Evolutionary conservation across 2,888 invertebrate species (phyloP).

Genomic region (Laothoe populi): DNA sequence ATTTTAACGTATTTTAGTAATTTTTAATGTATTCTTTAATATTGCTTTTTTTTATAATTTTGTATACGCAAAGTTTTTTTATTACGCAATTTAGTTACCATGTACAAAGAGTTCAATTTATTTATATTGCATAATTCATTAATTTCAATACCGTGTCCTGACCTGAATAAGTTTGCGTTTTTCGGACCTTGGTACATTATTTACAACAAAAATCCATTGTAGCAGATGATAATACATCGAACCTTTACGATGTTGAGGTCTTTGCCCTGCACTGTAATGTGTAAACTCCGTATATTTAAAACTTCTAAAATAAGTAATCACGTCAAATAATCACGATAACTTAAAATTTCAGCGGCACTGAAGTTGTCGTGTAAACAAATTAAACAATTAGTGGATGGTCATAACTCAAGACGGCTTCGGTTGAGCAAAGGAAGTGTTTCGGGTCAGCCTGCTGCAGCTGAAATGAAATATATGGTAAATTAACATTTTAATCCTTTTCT

Average conservation of each 20-base stretch:
- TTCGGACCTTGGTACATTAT: background rate
- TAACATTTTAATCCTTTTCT: background rate
- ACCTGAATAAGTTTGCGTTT: background rate
- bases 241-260: slow-evolving; percentile 3
- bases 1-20: too few relatives aligned
- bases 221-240: background rate
- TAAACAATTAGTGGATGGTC: slow-evolving; percentile 50
- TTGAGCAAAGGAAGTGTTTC: slow-evolving; percentile 46
- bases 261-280: background rate
- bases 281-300: background rate
- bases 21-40: too few relatives aligned
- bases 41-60: too few relatives aligned
- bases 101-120: too few relatives aligned
- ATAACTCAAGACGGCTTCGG: slow-evolving; percentile 49
- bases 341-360: slow-evolving; percentile 45
- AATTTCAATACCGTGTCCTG: background rate
- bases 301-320: background rate
- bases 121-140: too few relatives aligned
- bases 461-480: slow-evolving; percentile 55
- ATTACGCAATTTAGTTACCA: too few relatives aligned
- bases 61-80: too few relatives aligned
- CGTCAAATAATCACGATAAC: background rate
- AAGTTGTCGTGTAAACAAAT: slow-evolving; percentile 46
- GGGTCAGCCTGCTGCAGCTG: slow-evolving; percentile 51
- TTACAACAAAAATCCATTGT: background rate